Percentiles rank a stretch among this genome's conserved stretches.
phyloP scores from a whole-genome alignment of 1,140 invertebrate genomes.

The Belonocnema kinseyi region DNA sequence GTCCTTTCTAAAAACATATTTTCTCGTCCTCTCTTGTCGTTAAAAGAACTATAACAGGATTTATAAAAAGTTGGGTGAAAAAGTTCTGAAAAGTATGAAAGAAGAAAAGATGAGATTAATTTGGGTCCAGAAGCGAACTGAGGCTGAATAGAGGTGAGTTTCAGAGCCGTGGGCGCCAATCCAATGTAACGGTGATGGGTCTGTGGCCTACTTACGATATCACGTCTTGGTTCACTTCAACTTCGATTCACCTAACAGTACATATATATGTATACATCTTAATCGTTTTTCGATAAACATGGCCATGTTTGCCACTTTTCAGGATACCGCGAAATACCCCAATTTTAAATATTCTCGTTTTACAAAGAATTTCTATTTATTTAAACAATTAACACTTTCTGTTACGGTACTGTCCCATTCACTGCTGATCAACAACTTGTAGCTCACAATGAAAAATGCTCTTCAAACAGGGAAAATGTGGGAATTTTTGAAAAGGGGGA shows the following conservation, averaged over 20 bases:
- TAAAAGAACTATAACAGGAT: background rate
- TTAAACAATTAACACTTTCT: no score
- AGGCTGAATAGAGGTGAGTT: slow-evolving; percentile 63
- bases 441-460: no score
- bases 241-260: slow-evolving; percentile 68
- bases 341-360: background rate
- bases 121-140: slow-evolving; percentile 46
- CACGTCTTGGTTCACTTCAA: slow-evolving; percentile 41
- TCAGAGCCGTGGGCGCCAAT: slow-evolving; percentile 64
- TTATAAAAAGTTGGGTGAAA: background rate
- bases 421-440: no score
- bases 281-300: slow-evolving; percentile 22
- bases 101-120: slow-evolving; percentile 13
- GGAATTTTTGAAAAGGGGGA: no score
- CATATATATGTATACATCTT: slow-evolving; percentile 41
- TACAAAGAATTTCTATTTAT: background rate
- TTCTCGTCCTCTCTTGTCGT: background rate
- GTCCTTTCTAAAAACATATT: background rate
- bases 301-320: background rate
- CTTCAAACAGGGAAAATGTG: no score
- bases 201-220: slow-evolving; percentile 67
- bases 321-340: background rate
- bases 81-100: background rate
- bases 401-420: no score
- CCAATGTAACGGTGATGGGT: slow-evolving; percentile 71